phyloP scores from a whole-genome alignment of 2,113 vertebrate genomes.

The Pagrus major region DNA sequence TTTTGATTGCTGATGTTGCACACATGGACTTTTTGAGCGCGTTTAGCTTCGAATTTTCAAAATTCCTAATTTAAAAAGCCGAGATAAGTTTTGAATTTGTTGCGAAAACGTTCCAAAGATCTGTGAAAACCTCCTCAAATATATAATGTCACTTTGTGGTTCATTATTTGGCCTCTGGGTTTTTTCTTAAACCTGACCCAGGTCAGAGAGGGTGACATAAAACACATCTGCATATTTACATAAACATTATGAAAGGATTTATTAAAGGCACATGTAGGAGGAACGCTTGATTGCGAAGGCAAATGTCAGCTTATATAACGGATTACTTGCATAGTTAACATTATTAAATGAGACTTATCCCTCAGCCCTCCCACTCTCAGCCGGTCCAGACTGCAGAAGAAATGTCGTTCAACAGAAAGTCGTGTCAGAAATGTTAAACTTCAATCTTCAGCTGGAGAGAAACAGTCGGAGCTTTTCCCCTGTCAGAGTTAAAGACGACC shows the following conservation, averaged over 20 bases:
- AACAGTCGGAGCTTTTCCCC: background rate
- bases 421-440: background rate
- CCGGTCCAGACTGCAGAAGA: background rate
- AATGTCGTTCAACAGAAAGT: background rate
- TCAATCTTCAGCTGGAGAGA: background rate
- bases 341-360: background rate
- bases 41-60: background rate
- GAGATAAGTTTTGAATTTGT: background rate
- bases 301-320: slow-evolving; percentile 11
- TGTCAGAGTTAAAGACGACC: too few species aligned
- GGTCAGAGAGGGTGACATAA: too few species aligned
- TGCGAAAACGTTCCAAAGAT: background rate
- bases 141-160: background rate
- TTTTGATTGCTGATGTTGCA: too few species aligned
- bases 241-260: slow-evolving; percentile 8
- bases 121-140: background rate
- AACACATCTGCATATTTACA: slow-evolving; percentile 6
- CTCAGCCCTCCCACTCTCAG: background rate
- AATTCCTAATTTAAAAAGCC: too few species aligned
- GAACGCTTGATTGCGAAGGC: background rate
- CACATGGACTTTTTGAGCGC: too few species aligned
- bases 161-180: background rate
- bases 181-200: background rate
- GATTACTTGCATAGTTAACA: background rate
- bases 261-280: background rate